Conservation (phyloP, 2,113 vertebrate genomes). For the Dolichotis patagonum region DNA sequence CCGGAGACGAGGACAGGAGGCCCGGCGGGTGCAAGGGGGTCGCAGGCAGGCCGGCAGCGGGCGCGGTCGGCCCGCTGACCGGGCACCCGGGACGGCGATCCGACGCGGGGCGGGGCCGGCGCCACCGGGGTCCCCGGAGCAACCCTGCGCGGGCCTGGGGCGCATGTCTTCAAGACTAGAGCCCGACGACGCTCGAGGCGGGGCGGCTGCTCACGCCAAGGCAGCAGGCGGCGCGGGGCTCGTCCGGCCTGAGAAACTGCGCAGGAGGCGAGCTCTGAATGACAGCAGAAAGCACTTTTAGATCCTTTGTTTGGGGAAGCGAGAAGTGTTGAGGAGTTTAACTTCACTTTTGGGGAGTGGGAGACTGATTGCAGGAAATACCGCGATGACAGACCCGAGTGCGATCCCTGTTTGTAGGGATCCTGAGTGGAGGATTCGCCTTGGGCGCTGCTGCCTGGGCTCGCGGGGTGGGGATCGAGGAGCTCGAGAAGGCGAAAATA, state of each 20-base stretch:
- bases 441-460: constrained; percentile 46
- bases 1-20: neutral
- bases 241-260: neutral
- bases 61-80: neutral
- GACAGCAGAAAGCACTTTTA: neutral
- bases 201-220: neutral
- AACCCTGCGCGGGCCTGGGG: neutral
- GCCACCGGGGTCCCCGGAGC: neutral
- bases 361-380: neutral
- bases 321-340: constrained; percentile 14
- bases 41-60: neutral
- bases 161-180: neutral
- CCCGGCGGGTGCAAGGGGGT: neutral
- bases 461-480: neutral
- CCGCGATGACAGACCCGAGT: constrained; percentile 22
- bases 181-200: neutral
- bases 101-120: neutral
- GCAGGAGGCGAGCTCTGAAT: neutral
- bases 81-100: neutral
- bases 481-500: neutral
- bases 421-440: constrained; percentile 37
- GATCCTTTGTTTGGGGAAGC: constrained; percentile 70
- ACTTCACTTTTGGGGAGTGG: constrained; percentile 52
- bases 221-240: neutral
- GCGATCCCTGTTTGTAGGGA: neutral